Percentiles rank a stretch among this genome's conserved stretches.
phyloP scores from a whole-genome alignment of 2,888 invertebrate genomes.

The Ischnus inquisitorius region DNA sequence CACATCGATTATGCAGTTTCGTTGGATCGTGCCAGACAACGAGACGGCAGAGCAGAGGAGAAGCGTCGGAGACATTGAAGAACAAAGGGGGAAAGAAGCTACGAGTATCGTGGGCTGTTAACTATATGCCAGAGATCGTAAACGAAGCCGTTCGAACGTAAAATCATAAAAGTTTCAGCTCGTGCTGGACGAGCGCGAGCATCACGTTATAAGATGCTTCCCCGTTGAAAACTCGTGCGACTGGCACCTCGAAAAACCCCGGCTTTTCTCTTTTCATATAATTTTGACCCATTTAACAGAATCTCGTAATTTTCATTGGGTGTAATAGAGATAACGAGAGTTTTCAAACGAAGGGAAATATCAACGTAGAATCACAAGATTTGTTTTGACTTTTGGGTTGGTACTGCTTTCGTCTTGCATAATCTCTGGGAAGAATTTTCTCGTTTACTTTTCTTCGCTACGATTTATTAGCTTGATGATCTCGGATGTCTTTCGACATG shows the following conservation, averaged over 20 bases:
- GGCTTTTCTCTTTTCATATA: background rate
- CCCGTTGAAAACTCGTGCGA: conserved; percentile 16
- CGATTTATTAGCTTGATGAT: conserved; percentile 10
- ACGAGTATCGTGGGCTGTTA: conserved; percentile 20
- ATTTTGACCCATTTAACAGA: background rate
- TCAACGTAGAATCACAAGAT: background rate
- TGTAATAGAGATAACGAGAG: background rate
- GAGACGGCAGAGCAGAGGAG: conserved; percentile 24
- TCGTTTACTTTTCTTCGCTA: background rate
- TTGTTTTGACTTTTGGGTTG: background rate
- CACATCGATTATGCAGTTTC: conserved; percentile 58
- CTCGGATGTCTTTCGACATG: background rate
- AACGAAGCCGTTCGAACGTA: conserved; percentile 67
- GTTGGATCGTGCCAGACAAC: conserved; percentile 45
- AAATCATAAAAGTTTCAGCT: conserved; percentile 71
- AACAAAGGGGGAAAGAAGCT: background rate
- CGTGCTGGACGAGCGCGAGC: conserved; percentile 12
- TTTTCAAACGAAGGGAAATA: background rate
- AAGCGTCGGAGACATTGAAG: background rate
- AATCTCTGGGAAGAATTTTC: background rate
- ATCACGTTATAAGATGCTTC: background rate
- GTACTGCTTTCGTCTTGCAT: background rate
- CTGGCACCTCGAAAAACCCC: background rate
- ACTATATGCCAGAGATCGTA: conserved; percentile 64
- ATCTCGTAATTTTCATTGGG: background rate